Conservation (phyloP, 1,140 invertebrate genomes). For the Brevipalpus yothersi region DNA sequence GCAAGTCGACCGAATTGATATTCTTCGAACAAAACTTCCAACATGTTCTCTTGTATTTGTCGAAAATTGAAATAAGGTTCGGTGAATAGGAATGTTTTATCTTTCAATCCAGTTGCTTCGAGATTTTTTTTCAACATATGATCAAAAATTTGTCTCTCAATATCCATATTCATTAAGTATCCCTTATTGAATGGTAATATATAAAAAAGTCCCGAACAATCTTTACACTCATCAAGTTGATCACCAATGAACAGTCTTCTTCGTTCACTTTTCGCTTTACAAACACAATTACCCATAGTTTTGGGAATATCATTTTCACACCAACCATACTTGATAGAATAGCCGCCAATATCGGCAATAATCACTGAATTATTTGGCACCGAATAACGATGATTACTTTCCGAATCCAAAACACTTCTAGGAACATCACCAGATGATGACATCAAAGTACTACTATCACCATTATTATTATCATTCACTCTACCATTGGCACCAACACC, state of each 20-base stretch:
- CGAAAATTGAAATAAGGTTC: slow-evolving; percentile 86
- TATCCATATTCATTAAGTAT: slow-evolving; percentile 81
- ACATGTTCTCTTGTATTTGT: slow-evolving; percentile 70
- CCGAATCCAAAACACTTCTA: too few species aligned
- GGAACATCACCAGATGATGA: too few species aligned
- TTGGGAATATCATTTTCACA: slow-evolving; percentile 40
- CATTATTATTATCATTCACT: too few species aligned
- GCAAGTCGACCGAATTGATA: slow-evolving; percentile 69
- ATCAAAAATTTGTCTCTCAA: slow-evolving; percentile 82
- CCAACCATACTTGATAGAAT: slow-evolving; percentile 54
- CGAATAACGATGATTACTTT: too few species aligned
- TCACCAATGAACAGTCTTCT: slow-evolving; percentile 75
- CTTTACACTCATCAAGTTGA: slow-evolving; percentile 78
- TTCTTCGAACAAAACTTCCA: slow-evolving; percentile 93
- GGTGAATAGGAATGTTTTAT: slow-evolving; percentile 24
- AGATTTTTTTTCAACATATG: slow-evolving; percentile 39
- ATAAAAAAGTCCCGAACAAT: slow-evolving; percentile 80
- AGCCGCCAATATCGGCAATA: slow-evolving; percentile 66
- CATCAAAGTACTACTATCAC: too few species aligned
- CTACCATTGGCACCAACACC: too few species aligned
- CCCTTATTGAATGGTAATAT: slow-evolving; percentile 85
- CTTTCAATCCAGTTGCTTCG: slow-evolving; percentile 17
- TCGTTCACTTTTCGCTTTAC: slow-evolving; percentile 89
- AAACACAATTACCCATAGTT: slow-evolving; percentile 79
- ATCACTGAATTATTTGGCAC: not conserved